Base-by-base conservation (phyloP, 2,888 invertebrate species). In the Cephus sareptanus region DNA sequence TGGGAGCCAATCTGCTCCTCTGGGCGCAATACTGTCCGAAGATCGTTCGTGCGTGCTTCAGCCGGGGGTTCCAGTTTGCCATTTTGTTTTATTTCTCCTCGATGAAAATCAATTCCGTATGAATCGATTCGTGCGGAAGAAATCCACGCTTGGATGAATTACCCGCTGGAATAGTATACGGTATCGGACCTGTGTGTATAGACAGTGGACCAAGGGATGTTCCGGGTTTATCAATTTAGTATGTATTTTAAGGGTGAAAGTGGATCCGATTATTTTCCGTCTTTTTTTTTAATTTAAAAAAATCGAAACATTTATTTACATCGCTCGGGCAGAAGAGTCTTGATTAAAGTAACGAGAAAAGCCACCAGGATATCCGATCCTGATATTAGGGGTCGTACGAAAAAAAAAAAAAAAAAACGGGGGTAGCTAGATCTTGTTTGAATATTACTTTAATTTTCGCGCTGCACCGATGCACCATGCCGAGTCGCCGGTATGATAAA, bases 1-100 rank as follows among this genome's bases (percentile, higher is more conserved):
- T 56, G 23, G 23, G 56, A 56, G 56, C 56, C 56, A 56, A 56
- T 56, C 56, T 56, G 56, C 56, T 56, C 56, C 56, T 56, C 23
- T 23, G 56, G 56, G 15, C 68, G 83, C 82, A 81, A 86, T 85
- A 86, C 81, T 76, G 86, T 85, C 83, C 82, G 83, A 84, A 81
- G 81, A 79, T 86, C 84, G 83, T 81, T 84, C 87, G 81, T 82
- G 83, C 84, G 85, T 85, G 81, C 75, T 81, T 84, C 82, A 74
- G 71, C 81, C 56, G 84, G 82, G 85, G 84, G 82, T 85, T 83
- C 79, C 77, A 37, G 77, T 81, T 77, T 79, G 76, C 77, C 79
- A 82, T 83, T 83, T 82, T 81, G 77, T 75, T 77, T 76, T 69
- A 73, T 56, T 56, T 56, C 9, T 40, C 15, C 15, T 40, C 40